phyloP scores from a whole-genome alignment of 1,140 invertebrate species.

The Zaprionus davidi region DNA sequence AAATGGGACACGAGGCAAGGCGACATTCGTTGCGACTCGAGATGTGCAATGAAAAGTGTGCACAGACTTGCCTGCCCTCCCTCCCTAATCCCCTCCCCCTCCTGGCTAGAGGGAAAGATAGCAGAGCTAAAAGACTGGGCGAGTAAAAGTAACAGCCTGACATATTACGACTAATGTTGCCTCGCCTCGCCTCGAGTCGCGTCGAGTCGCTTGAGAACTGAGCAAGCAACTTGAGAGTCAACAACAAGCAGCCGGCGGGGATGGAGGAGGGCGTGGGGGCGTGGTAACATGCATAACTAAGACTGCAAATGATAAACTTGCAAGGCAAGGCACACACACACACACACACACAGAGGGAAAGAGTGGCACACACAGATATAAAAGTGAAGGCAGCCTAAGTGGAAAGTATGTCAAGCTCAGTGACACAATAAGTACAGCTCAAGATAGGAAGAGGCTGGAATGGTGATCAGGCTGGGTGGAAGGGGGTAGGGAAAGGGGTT shows the following conservation, averaged over 20 bases:
- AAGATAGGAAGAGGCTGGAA: constrained; percentile 3
- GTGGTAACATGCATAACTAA: constrained; percentile 62
- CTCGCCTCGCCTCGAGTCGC: constrained; percentile 47
- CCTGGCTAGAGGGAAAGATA: constrained; percentile 34
- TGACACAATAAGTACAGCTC: constrained; percentile 75
- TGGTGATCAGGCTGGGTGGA: background rate
- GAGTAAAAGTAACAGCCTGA: constrained; percentile 72
- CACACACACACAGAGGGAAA: background rate
- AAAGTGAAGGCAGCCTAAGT: constrained; percentile 60
- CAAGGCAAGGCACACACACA: constrained; percentile 19
- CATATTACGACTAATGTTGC: constrained; percentile 77
- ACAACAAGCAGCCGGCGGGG: constrained; percentile 36
- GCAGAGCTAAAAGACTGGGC: constrained; percentile 56
- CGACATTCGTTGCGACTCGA: constrained; percentile 21
- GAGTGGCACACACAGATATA: constrained; percentile 13
- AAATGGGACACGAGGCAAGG: constrained; percentile 29
- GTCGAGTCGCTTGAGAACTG: constrained; percentile 53
- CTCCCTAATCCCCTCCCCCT: background rate
- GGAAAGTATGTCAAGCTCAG: constrained; percentile 81
- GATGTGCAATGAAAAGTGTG: constrained; percentile 62
- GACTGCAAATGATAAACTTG: constrained; percentile 82
- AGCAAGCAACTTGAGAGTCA: constrained; percentile 73
- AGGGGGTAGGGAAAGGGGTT: background rate
- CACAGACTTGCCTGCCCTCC: constrained; percentile 12
- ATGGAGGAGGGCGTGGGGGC: background rate